phyloP scores from a whole-genome alignment of 2,797 vertebrate genomes.

The Falco naumanni region DNA sequence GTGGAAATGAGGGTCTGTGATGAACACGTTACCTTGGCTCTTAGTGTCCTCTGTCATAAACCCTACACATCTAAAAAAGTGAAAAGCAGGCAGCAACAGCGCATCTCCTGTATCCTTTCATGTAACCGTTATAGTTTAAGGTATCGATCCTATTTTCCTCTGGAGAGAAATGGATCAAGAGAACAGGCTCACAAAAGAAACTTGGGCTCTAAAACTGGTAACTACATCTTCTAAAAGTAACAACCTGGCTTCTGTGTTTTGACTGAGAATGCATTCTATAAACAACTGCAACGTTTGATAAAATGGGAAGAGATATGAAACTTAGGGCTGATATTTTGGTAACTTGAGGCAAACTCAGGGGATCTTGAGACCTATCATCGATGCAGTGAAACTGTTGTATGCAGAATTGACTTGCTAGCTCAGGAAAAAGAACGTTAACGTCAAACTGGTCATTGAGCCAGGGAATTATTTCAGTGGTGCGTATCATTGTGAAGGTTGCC shows the following conservation, averaged over 20 bases:
- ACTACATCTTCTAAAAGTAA: slow-evolving; percentile 1
- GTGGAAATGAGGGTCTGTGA: neutral
- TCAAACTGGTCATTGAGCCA: neutral
- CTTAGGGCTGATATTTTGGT: neutral
- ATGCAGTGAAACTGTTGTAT: neutral
- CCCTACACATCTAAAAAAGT: neutral
- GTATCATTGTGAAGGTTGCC: neutral
- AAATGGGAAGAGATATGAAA: neutral
- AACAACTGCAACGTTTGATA: neutral
- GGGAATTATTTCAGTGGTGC: neutral
- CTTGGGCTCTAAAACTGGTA: slow-evolving; percentile 1
- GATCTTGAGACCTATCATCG: neutral
- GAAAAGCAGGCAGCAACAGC: neutral
- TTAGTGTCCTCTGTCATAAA: neutral
- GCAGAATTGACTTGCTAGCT: neutral
- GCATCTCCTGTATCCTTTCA: neutral
- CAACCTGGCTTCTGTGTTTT: neutral
- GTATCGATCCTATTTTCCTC: neutral
- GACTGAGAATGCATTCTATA: neutral
- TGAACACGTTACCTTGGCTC: neutral
- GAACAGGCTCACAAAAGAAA: neutral
- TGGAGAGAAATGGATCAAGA: slow-evolving; percentile 30
- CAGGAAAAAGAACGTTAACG: neutral
- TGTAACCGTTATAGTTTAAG: slow-evolving; percentile 5
- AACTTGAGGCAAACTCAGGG: neutral